phyloP scores from a whole-genome alignment of 1,140 invertebrate species.

The Rhysida immarginata region DNA sequence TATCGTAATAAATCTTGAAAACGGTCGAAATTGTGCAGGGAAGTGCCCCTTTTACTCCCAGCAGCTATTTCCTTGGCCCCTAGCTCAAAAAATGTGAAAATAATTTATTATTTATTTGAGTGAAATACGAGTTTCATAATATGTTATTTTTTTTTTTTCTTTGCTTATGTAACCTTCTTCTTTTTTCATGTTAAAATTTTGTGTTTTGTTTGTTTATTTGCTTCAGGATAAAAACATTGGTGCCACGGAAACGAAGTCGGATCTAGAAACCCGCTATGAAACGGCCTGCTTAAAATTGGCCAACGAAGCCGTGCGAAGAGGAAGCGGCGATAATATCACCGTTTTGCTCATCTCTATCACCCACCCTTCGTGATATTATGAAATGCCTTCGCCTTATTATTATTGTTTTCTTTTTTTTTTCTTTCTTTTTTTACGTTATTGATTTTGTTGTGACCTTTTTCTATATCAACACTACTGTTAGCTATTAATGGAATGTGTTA shows the following conservation, averaged over 20 bases:
- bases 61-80: no score
- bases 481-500: no score
- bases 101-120: no score
- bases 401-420: no score
- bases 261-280: conserved; percentile 22
- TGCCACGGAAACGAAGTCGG: conserved; percentile 16
- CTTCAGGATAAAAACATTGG: neutral
- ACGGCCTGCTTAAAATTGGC: conserved; percentile 28
- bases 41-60: no score
- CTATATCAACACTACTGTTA: no score
- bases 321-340: conserved; percentile 38
- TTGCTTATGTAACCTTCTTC: neutral
- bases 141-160: neutral
- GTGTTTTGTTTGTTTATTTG: neutral
- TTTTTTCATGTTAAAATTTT: conserved; percentile 6
- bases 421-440: no score
- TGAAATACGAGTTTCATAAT: no score
- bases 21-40: no score
- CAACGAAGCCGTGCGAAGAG: conserved; percentile 30
- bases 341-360: conserved; percentile 24
- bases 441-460: no score
- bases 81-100: no score
- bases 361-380: neutral
- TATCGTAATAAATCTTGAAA: no score
- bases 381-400: neutral